A percentile compares a stretch with the other conserved stretches of the same genome.
These are phyloP conservation scores for Coboldia fuscipes DNA, from an alignment of 1,140 invertebrate species.

Conservation along the genomic window DNA sequence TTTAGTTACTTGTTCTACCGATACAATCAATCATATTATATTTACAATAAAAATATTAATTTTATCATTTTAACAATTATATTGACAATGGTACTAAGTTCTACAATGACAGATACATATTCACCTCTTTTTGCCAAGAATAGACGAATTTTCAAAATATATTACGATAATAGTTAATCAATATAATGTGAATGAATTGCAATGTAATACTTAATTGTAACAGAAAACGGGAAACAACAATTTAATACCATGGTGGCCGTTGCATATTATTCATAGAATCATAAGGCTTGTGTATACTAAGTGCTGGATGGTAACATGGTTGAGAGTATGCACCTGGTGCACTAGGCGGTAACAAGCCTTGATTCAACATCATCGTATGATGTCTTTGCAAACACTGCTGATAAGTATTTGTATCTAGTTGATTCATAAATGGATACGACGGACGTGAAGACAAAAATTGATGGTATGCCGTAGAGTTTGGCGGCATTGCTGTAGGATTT, in stretches of 20 bases:
- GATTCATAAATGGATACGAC: conserved; percentile 31
- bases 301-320: conserved; percentile 29
- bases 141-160: no score
- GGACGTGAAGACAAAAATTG: conserved; percentile 22
- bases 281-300: conserved; percentile 42
- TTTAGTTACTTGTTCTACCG: no score
- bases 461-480: conserved; percentile 18
- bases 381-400: conserved; percentile 41
- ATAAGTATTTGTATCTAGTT: conserved; percentile 34
- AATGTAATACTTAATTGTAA: no score
- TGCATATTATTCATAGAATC: conserved; percentile 31
- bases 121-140: no score
- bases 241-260: conserved; percentile 19
- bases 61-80: no score
- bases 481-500: conserved; percentile 17
- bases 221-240: no score
- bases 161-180: no score
- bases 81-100: no score
- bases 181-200: no score
- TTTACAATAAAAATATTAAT: no score
- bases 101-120: no score
- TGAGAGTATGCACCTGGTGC: conserved; percentile 27
- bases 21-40: no score
- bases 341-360: conserved; percentile 26
- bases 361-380: conserved; percentile 34